Conservation (phyloP, 1,140 invertebrate genomes). For the Drusus annulatus region DNA sequence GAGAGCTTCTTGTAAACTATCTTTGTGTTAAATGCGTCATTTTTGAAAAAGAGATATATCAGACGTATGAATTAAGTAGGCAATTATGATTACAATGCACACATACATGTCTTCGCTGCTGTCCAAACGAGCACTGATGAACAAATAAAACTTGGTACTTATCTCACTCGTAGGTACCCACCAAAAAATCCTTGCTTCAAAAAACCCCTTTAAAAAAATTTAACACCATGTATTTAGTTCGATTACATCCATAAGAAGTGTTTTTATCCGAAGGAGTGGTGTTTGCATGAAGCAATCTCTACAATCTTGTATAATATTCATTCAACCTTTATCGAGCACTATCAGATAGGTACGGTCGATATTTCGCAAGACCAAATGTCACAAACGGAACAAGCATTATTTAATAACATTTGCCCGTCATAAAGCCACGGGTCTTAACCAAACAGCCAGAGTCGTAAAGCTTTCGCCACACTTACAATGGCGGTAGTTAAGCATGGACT, state of each 20-base stretch:
- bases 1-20: too few relatives aligned
- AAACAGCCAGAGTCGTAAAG: neutral
- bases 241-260: neutral
- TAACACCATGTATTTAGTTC: neutral
- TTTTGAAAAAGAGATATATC: too few relatives aligned
- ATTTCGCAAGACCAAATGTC: slow-evolving; percentile 19
- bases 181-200: neutral
- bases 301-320: neutral
- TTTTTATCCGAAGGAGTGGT: neutral
- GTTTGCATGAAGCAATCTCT: neutral
- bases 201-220: neutral
- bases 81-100: too few relatives aligned
- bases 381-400: slow-evolving; percentile 33
- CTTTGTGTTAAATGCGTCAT: too few relatives aligned
- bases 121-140: too few relatives aligned
- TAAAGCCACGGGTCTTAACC: slow-evolving; percentile 14
- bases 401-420: slow-evolving; percentile 17
- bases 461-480: neutral
- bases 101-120: too few relatives aligned
- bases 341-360: slow-evolving; percentile 3
- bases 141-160: too few relatives aligned
- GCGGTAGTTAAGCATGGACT: too few relatives aligned
- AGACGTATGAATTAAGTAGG: too few relatives aligned
- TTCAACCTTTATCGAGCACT: slow-evolving; percentile 1
- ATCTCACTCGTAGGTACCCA: too few relatives aligned